A percentile compares a stretch with the other conserved stretches of the same genome.
These are phyloP conservation scores for Uloborus diversus DNA, from an alignment of 1,140 invertebrate genomes.

Conservation along the genomic window DNA sequence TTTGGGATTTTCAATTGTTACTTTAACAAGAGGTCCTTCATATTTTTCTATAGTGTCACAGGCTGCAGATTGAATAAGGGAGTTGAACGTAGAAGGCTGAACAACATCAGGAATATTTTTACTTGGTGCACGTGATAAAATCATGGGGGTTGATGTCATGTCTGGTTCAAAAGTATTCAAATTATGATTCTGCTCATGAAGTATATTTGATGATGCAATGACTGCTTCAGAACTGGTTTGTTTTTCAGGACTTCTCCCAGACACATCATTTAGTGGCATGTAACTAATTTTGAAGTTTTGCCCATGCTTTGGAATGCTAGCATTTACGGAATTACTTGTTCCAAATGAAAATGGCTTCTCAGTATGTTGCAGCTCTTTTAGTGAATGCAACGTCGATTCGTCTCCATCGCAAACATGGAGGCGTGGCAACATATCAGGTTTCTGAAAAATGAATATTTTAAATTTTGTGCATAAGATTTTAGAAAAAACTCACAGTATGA, in stretches of 20 bases:
- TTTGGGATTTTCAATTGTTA: conserved; percentile 59
- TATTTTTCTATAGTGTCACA: conserved; percentile 31
- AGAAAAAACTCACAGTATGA: no score
- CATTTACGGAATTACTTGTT: not conserved
- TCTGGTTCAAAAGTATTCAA: conserved; percentile 33
- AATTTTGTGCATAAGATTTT: no score
- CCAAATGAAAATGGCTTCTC: not conserved
- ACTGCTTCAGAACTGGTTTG: not conserved
- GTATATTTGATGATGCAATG: not conserved
- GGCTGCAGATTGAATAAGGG: conserved; percentile 30
- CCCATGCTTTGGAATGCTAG: not conserved
- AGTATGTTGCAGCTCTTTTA: no score
- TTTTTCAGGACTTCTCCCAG: not conserved
- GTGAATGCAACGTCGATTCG: no score
- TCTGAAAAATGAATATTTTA: no score
- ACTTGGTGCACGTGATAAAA: conserved; percentile 34
- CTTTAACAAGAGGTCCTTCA: conserved; percentile 69
- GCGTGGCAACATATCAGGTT: no score
- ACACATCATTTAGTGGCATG: conserved; percentile 1
- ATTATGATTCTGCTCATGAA: conserved; percentile 13
- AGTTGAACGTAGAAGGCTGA: conserved; percentile 30
- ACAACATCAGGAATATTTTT: conserved; percentile 46
- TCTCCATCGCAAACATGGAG: no score
- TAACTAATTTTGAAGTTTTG: not conserved
- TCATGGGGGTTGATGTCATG: conserved; percentile 48